Percentiles rank a stretch among this genome's conserved stretches.
phyloP scores from a whole-genome alignment of 2,888 invertebrate species.

The Parnassius smintheus region DNA sequence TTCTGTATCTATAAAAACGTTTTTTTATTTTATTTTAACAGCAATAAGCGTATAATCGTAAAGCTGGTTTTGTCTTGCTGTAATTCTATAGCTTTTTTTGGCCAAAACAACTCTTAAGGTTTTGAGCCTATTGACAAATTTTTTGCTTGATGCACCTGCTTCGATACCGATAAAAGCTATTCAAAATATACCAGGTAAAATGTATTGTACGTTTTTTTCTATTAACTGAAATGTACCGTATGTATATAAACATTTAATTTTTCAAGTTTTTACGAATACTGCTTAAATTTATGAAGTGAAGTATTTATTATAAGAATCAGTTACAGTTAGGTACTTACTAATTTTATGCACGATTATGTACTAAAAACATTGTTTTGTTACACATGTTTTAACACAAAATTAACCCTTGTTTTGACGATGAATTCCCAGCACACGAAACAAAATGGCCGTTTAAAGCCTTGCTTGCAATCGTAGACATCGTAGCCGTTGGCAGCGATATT shows the following conservation, averaged over 20 bases:
- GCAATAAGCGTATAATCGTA: no score
- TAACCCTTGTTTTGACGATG: constrained; percentile 34
- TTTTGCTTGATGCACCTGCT: constrained; percentile 24
- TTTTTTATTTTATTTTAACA: no score
- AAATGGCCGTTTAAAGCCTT: constrained; percentile 66
- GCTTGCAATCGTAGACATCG: constrained; percentile 43
- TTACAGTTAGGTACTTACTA: not conserved
- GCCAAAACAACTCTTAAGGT: constrained; percentile 4
- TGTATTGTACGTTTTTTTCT: not conserved
- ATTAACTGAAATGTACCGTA: not conserved
- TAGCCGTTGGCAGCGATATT: constrained; percentile 53
- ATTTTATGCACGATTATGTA: not conserved
- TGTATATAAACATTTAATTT: not conserved
- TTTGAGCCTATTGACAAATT: not conserved
- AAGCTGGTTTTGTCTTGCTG: not conserved
- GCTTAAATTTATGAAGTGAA: no score
- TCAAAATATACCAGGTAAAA: constrained; percentile 12
- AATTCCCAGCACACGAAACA: constrained; percentile 45
- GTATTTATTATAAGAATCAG: not conserved
- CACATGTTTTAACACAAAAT: no score
- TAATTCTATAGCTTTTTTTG: not conserved
- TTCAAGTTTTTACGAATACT: no score
- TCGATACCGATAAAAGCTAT: constrained; percentile 7
- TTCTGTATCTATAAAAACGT: no score
- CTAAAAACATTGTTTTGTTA: not conserved